Percentiles rank a stretch among this genome's conserved stretches.
Conservation (phyloP, 1,140 invertebrate species). For the Penaeus chinensis region DNA sequence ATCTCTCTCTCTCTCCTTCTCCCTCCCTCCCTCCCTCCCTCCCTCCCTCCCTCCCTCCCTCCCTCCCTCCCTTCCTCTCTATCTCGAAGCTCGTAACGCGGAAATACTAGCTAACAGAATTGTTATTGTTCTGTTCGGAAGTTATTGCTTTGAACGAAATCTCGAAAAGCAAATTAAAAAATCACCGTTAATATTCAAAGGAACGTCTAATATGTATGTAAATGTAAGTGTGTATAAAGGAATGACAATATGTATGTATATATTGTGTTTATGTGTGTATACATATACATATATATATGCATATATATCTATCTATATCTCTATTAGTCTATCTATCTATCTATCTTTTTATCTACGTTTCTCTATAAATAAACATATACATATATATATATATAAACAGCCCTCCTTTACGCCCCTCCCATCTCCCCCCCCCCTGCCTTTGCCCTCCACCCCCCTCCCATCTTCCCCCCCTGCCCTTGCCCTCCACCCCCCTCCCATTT, state of each 20-base stretch:
- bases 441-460: neutral
- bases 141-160: too few species aligned
- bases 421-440: neutral
- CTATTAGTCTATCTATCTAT: neutral
- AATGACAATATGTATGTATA: neutral
- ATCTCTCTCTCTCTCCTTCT: too few species aligned
- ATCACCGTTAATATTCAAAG: too few species aligned
- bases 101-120: too few species aligned
- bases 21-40: too few species aligned
- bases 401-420: too few species aligned
- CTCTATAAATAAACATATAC: neutral
- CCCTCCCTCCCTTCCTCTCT: too few species aligned
- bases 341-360: neutral
- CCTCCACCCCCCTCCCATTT: neutral
- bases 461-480: neutral
- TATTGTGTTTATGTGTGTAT: neutral
- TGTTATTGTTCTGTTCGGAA: too few species aligned
- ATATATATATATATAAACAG: conserved; percentile 1
- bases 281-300: neutral
- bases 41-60: too few species aligned
- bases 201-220: too few species aligned
- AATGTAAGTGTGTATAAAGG: neutral
- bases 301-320: neutral
- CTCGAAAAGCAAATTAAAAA: too few species aligned
- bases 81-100: too few species aligned